Percentiles rank a stretch among this genome's conserved stretches.
phyloP scores from a whole-genome alignment of 2,888 invertebrate species.

The Hypolimnas misippus region DNA sequence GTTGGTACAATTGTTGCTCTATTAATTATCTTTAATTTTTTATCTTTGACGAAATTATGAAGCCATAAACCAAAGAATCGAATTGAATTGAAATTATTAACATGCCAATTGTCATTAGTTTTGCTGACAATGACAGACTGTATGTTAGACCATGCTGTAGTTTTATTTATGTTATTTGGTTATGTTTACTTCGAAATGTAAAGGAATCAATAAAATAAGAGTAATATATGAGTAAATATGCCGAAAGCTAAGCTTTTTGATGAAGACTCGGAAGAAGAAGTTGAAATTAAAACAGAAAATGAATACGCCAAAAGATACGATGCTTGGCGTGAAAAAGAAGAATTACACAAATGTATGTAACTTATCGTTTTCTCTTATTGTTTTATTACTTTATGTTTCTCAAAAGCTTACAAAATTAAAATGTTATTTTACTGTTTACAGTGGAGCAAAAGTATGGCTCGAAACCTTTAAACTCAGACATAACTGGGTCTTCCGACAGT shows the following conservation, averaged over 20 bases:
- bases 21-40: no score
- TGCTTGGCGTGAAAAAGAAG: slow-evolving; percentile 93
- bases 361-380: neutral
- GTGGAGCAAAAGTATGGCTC: slow-evolving; percentile 91
- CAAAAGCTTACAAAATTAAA: no score
- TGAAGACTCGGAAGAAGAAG: slow-evolving; percentile 82
- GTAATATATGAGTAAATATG: slow-evolving; percentile 36
- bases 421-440: slow-evolving; percentile 59
- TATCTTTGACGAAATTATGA: no score
- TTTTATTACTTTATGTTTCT: slow-evolving; percentile 1
- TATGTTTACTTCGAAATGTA: slow-evolving; percentile 51
- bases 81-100: no score
- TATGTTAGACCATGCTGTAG: slow-evolving; percentile 17
- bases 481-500: slow-evolving; percentile 78
- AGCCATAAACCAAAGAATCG: no score
- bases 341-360: slow-evolving; percentile 89
- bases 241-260: slow-evolving; percentile 75
- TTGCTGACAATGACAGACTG: neutral
- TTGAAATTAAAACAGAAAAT: slow-evolving; percentile 87
- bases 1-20: no score
- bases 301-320: slow-evolving; percentile 94
- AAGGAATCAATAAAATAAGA: slow-evolving; percentile 34
- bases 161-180: slow-evolving; percentile 28
- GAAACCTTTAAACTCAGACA: slow-evolving; percentile 72
- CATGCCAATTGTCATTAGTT: no score